Base-by-base conservation (phyloP, 2,797 vertebrate genomes). In the Avahi laniger region DNA sequence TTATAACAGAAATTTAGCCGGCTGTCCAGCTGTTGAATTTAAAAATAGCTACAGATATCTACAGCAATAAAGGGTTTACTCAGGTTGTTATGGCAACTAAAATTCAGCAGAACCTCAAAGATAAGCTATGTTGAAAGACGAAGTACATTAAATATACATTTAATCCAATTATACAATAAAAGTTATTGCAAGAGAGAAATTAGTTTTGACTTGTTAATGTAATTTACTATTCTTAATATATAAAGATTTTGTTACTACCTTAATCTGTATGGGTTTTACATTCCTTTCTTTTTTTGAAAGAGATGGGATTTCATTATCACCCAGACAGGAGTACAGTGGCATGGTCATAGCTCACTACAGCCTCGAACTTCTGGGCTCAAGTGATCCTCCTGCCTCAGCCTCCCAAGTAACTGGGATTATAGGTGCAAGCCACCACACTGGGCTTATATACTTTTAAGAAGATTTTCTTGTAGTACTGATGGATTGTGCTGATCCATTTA, bases 41-140 rank as follows among this genome's bases (percentile, higher is more conserved):
- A 98, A 98, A 99, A 99, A 99, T 99, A 99, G 98, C 98, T 98
- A 93, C 98, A 98, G 98, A 98, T 98, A 97, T 98, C 98, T 98
- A 97, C 97, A 97, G 95, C 97, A 98, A 97, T 97, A 98, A 98
- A 98, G 95, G 98, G 96, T 98, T 98, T 99, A 97, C 97, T 97
- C 79, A 91, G 0, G 98, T 99, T 98, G 98, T 98, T 99, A 99
- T 98, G 97, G 98, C 96, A 98, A 99, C 98, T 94, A 96, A 98
- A 98, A 98, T 98, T 98, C 98, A 97, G 94, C 81, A 97, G 96
- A 98, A 98, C 97, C 97, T 98, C 86, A 97, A 96, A 98, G 96
- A 98, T 98, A 92, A 97, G 76, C 95, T 97, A 65, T 97, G 93
- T 80, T 96, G 78, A 97, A 35, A 70, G 79, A 95, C 75, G 69